phyloP scores from a whole-genome alignment of 2,888 invertebrate genomes.

The Conus canariensis region DNA sequence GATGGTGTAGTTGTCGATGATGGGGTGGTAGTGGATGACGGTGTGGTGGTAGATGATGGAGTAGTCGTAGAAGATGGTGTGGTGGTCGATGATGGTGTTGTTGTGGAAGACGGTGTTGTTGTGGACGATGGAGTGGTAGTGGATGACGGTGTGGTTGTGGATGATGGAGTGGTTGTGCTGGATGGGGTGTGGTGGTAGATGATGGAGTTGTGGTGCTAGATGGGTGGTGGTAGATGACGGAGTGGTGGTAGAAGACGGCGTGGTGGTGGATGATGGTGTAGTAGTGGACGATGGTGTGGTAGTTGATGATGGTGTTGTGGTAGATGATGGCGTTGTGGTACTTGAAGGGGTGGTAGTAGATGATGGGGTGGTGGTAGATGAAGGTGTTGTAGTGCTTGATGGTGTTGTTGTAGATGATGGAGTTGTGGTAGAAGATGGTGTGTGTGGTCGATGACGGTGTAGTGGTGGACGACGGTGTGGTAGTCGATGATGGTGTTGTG shows the following conservation, averaged over 20 bases:
- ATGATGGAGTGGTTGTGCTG: background rate
- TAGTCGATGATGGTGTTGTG: background rate
- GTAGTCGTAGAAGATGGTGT: background rate
- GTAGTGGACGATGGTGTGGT: background rate
- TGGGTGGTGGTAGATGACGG: background rate
- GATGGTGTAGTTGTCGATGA: background rate
- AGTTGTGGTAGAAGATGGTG: background rate
- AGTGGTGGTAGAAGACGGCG: background rate
- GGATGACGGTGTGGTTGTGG: background rate
- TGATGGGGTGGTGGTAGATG: slow-evolving; percentile 16
- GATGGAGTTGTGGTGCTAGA: background rate
- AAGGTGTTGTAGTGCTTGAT: background rate
- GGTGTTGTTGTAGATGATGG: background rate
- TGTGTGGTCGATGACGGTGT: background rate
- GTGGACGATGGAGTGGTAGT: background rate
- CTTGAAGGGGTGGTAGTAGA: background rate
- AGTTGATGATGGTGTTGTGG: background rate
- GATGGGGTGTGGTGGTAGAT: background rate
- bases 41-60: background rate
- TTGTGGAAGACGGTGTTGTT: background rate
- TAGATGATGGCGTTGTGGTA: background rate
- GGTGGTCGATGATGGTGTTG: background rate
- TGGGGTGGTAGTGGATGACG: background rate
- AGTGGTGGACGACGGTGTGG: background rate
- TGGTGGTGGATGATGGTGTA: background rate